Conservation (phyloP, 2,888 invertebrate genomes). For the Zonitis immaculata region DNA sequence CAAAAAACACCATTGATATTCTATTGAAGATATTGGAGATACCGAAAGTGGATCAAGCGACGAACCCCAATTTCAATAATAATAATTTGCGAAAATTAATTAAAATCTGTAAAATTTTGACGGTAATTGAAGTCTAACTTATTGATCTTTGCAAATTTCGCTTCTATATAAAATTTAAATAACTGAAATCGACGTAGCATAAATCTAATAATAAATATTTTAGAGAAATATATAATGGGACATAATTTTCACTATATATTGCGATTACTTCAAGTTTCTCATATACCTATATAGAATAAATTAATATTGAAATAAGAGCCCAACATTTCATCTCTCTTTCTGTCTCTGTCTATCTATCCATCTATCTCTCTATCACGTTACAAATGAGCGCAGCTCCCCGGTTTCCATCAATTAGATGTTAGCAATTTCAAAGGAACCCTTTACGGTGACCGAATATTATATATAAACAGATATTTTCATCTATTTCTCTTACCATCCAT, state of each 20-base stretch:
- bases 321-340: too few relatives aligned
- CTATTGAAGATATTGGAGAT: conserved; percentile 3
- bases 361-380: conserved; percentile 7
- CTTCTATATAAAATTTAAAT: conserved; percentile 15
- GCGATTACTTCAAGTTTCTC: conserved; percentile 16
- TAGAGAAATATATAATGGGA: neutral
- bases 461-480: too few relatives aligned
- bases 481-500: too few relatives aligned
- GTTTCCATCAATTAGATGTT: conserved; percentile 13
- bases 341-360: too few relatives aligned
- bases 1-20: neutral
- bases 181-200: conserved; percentile 7
- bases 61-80: neutral
- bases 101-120: neutral
- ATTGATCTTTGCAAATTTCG: too few relatives aligned
- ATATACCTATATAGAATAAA: conserved; percentile 22
- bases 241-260: neutral
- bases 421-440: conserved; percentile 17
- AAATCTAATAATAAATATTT: conserved; percentile 8
- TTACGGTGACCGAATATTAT: neutral
- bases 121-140: too few relatives aligned
- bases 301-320: conserved; percentile 18
- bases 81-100: neutral
- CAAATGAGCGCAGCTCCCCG: neutral
- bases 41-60: conserved; percentile 11